Base-by-base conservation (phyloP, 2,113 vertebrate genomes). In the Piliocolobus tephrosceles region DNA sequence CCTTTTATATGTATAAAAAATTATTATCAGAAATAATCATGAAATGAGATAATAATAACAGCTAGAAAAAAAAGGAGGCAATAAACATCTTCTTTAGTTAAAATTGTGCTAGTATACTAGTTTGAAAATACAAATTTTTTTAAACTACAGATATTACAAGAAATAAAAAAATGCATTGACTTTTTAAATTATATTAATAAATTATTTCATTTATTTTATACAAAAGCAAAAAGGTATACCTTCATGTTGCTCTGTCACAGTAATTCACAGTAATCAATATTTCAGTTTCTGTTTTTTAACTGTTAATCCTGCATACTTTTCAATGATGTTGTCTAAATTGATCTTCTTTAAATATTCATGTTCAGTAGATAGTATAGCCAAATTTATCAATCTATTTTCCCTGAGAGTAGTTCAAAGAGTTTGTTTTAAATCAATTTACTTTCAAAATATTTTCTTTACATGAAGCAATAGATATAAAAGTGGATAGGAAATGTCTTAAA, bases 1-100 rank as follows among this genome's bases (percentile, higher is more conserved):
- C 1, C 17, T 6, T 35, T 96, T 57, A 55, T 32, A 55, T 32
- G 18, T n/a, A 45, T 81, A 55, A 91, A 80, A 80, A 80, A 23
- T 61, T 80, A 23, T 47, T 82, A n/a, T 89, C 32, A 58, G 83
- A 86, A 81, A 93, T 78, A 40, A 93, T 86, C 38, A 70, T 57
- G 17, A 88, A 88, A 86, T 84, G 38, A 87, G 22, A 66, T 43
- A 96, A 76, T 35, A 88, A 92, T n/a, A 55, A 91, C 25, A 43
- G 6, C 32, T 72, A 92, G 40, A 92, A 94, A 96, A 45, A 92
- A 84, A 80, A 84, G 11, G 6, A 97, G 30, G n/a, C 16, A 80
- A 35, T 17, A 87, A 50, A 83, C 2, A 17, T 90, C 95, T 86
- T 89, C 27, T 92, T 80, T 89, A 78, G 17, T 55, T 92, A 38